A percentile compares a stretch with the other conserved stretches of the same genome.
These are phyloP conservation scores for Ictidomys tridecemlineatus DNA, from an alignment of 2,113 vertebrate genomes.

Conservation along the genomic window DNA sequence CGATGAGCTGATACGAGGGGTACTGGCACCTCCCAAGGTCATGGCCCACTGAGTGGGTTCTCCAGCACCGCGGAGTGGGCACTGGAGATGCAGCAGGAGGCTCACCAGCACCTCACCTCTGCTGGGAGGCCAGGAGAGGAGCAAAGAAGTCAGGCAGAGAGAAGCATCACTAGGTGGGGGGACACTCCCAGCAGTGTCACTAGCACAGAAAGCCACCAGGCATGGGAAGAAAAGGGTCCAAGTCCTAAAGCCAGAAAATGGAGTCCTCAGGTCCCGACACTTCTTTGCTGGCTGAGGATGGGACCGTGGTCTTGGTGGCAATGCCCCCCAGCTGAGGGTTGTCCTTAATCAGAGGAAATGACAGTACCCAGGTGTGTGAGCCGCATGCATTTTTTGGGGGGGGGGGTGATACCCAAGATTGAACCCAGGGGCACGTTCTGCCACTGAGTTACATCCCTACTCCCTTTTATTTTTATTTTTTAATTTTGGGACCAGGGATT, in stretches of 20 bases:
- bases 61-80: not conserved
- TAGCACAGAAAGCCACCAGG: not conserved
- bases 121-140: not conserved
- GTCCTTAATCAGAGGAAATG: not conserved
- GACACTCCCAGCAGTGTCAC: rapidly evolving
- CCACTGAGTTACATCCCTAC: not conserved
- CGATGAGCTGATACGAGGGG: constrained; percentile 70
- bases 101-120: not conserved
- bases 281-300: not conserved
- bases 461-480: not conserved
- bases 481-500: too few species aligned
- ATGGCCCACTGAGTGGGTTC: not conserved
- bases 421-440: not conserved
- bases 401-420: not conserved
- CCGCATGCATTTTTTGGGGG: not conserved
- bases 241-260: not conserved
- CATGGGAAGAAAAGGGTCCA: not conserved
- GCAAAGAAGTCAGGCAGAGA: not conserved
- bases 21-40: not conserved
- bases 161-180: not conserved
- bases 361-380: not conserved
- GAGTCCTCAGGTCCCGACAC: too few species aligned
- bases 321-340: rapidly evolving
- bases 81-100: rapidly evolving
- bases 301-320: not conserved